Conservation (phyloP, 2,888 invertebrate genomes). For the Volucella inanis region DNA sequence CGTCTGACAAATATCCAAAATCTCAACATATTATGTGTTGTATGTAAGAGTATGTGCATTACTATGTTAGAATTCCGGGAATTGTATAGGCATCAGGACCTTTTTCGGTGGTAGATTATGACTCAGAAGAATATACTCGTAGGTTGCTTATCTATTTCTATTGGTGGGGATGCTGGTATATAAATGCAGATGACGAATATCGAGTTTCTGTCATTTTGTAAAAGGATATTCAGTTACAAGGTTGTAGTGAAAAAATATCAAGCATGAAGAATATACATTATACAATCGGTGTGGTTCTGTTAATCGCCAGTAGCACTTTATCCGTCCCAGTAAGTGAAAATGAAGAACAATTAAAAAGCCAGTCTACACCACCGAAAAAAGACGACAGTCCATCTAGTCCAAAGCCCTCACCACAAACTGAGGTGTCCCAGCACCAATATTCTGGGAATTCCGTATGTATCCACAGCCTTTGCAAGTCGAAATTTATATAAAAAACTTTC, state of each 20-base stretch:
- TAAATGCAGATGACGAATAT: slow-evolving; percentile 41
- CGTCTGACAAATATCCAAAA: slow-evolving; percentile 2
- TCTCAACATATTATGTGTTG: background rate
- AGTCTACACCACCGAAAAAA: slow-evolving; percentile 3
- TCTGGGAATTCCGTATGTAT: slow-evolving; percentile 57
- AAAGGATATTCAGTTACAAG: slow-evolving; percentile 48
- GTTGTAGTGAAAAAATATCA: slow-evolving; percentile 4
- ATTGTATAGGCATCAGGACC: slow-evolving; percentile 33
- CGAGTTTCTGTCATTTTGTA: slow-evolving; percentile 30
- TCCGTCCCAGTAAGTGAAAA: slow-evolving; percentile 48
- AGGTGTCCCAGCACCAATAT: slow-evolving; percentile 26
- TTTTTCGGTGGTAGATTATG: slow-evolving; percentile 43
- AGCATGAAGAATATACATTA: slow-evolving; percentile 43
- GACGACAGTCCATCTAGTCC: slow-evolving; percentile 57
- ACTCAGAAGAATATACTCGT: slow-evolving; percentile 31
- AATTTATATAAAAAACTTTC: background rate
- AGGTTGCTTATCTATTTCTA: slow-evolving; percentile 1
- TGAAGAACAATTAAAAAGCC: slow-evolving; percentile 56
- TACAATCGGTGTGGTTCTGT: slow-evolving; percentile 29
- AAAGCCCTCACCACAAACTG: slow-evolving; percentile 47
- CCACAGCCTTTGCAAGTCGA: background rate
- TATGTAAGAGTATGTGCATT: background rate
- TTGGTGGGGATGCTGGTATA: slow-evolving; percentile 54
- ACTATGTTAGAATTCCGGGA: slow-evolving; percentile 41
- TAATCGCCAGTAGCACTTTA: slow-evolving; percentile 18